phyloP scores from a whole-genome alignment of 1,140 invertebrate species.

The Leguminivora glycinivorella region DNA sequence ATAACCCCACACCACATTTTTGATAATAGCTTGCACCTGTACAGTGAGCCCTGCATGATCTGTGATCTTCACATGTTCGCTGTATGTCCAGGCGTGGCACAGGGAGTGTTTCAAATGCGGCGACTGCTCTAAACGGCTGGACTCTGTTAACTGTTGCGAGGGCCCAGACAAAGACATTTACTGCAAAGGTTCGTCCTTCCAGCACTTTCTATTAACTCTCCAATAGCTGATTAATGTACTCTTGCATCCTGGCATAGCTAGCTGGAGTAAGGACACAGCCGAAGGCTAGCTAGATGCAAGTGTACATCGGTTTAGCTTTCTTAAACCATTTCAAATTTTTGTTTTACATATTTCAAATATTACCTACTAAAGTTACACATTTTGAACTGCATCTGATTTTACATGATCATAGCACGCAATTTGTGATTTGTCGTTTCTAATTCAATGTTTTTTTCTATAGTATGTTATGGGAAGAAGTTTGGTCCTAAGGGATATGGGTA shows the following conservation, averaged over 20 bases:
- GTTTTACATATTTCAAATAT: background rate
- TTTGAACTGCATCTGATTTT: constrained; percentile 29
- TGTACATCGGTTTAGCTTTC: background rate
- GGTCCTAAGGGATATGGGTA: constrained; percentile 96
- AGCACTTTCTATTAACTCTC: constrained; percentile 81
- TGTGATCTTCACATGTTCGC: constrained; percentile 54
- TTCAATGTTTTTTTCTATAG: constrained; percentile 79
- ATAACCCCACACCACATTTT: constrained; percentile 58
- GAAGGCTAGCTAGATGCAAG: background rate
- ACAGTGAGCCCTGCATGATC: constrained; percentile 51
- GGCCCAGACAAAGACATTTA: constrained; percentile 98
- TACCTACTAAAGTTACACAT: constrained; percentile 6
- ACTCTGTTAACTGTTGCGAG: constrained; percentile 97
- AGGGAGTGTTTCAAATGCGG: constrained; percentile 97
- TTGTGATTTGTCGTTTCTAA: constrained; percentile 44
- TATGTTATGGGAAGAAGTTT: constrained; percentile 96
- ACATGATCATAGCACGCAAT: constrained; percentile 26
- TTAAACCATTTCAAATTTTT: background rate
- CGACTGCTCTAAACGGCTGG: constrained; percentile 95
- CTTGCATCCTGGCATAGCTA: background rate
- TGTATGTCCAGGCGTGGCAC: constrained; percentile 88
- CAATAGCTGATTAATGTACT: constrained; percentile 2
- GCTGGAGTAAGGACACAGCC: background rate
- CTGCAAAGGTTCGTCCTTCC: constrained; percentile 91
- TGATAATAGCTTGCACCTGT: constrained; percentile 57